Evolutionary conservation across 1,140 invertebrate genomes (phyloP), one percentile per base, ranked within the genome.

Genomic region (Oscheius sp.): DNA sequence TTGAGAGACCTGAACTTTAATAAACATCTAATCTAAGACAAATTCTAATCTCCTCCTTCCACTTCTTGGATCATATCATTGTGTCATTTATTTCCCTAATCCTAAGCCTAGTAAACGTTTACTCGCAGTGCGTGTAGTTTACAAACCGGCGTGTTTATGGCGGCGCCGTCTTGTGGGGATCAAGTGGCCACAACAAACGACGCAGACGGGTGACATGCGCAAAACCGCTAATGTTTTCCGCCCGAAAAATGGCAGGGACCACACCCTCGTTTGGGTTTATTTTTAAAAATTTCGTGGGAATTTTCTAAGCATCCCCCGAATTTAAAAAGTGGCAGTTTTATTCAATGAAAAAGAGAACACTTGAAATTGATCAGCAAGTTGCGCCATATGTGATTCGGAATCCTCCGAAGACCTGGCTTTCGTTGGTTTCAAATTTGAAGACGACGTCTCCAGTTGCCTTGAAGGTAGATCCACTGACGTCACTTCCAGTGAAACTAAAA

Each of bases 61-160:
- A n/a, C n/a, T n/a, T n/a, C n/a, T n/a, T n/a, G n/a, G n/a, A n/a
- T n/a, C n/a, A n/a, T n/a, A n/a, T n/a, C n/a, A n/a, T n/a, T n/a
- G n/a, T n/a, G n/a, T n/a, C n/a, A n/a, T n/a, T n/a, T n/a, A n/a
- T n/a, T n/a, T n/a, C n/a, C n/a, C n/a, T n/a, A n/a, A n/a, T n/a
- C n/a, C n/a, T n/a, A n/a, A n/a, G n/a, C n/a, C n/a, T n/a, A n/a
- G 23, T 13, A 55, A 55, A 23, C 7, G 23, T 13, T 13, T 55
- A 55, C 15, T 26, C 7, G 4, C 23, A 23, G 15, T 26, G 23
- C 7, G 49, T 23, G 49, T 55, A 55, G 49, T 55, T 55, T 55
- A 55, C 49, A 55, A 55, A 55, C 49, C 49, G 7, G 7, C 7
- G 49, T 55, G 49, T 55, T 55, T 55, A 55, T 55, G 49, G 49